Conservation (phyloP, 2,113 vertebrate genomes). For the Addax nasomaculatus region DNA sequence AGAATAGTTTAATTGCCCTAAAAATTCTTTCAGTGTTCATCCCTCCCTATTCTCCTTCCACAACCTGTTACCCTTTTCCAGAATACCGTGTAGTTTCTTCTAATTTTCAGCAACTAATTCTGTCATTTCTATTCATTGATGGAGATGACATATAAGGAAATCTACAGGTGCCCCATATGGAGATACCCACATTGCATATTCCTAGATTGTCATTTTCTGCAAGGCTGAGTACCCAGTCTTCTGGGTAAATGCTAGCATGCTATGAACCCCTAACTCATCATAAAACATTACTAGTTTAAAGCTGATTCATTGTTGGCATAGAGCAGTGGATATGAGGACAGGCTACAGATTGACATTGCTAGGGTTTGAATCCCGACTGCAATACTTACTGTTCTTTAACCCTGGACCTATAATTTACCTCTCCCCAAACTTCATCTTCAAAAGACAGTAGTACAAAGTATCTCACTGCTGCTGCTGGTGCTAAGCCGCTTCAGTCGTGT, state of each 20-base stretch:
- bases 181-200: neutral
- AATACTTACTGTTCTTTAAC: neutral
- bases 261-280: fast-evolving
- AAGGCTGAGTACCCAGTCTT: neutral
- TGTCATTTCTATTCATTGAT: neutral
- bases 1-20: neutral
- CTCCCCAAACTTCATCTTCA: neutral
- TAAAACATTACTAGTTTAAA: neutral
- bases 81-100: neutral
- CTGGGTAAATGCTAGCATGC: neutral
- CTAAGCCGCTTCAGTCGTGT: no score
- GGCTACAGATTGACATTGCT: neutral
- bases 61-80: neutral
- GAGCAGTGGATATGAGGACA: neutral
- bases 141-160: neutral
- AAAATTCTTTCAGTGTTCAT: neutral
- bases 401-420: neutral
- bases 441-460: neutral
- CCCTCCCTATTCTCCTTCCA: neutral
- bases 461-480: neutral
- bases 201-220: neutral
- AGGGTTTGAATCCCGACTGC: neutral
- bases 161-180: neutral
- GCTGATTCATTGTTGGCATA: neutral
- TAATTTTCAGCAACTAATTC: neutral